phyloP scores from a whole-genome alignment of 2,797 vertebrate genomes.

The Micromesistius poutassou region DNA sequence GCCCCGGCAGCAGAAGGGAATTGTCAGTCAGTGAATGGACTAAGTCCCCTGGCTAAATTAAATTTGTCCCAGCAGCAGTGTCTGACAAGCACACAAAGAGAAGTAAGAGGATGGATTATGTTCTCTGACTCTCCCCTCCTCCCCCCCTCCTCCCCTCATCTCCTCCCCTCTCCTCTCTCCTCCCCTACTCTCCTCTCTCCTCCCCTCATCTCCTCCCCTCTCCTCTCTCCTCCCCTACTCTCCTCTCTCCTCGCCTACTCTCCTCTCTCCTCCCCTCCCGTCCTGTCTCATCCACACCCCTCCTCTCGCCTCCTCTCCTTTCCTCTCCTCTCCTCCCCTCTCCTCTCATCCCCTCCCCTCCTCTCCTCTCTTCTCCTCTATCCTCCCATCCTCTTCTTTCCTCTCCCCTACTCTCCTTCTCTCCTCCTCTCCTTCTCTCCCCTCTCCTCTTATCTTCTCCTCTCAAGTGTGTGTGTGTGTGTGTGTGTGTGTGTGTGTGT shows the following conservation, averaged over 20 bases:
- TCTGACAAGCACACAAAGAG: conserved; percentile 43
- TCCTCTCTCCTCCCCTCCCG: conserved; percentile 28
- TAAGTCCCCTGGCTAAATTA: conserved; percentile 48
- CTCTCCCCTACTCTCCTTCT: conserved; percentile 42
- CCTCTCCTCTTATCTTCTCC: conserved; percentile 35
- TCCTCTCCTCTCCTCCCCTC: conserved; percentile 35
- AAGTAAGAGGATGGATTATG: conserved; percentile 45
- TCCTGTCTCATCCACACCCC: neutral
- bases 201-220: conserved; percentile 17
- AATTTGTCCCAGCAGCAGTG: conserved; percentile 36
- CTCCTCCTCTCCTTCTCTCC: conserved; percentile 20
- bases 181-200: conserved; percentile 32
- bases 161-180: conserved; percentile 37
- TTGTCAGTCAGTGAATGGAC: conserved; percentile 29
- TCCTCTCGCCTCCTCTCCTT: conserved; percentile 30
- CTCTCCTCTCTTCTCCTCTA: conserved; percentile 24
- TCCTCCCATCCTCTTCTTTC: conserved; percentile 16
- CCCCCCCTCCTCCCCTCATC: conserved; percentile 17
- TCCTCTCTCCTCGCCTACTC: conserved; percentile 22
- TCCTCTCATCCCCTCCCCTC: conserved; percentile 10
- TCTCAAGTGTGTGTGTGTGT: conserved; percentile 12
- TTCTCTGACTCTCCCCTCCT: conserved; percentile 18
- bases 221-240: conserved; percentile 20
- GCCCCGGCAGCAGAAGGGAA: conserved; percentile 24
- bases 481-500: conserved; percentile 15